Percentiles rank a stretch among this genome's conserved stretches.
phyloP scores from a whole-genome alignment of 2,797 vertebrate genomes.

The Anomalospiza imberbis region DNA sequence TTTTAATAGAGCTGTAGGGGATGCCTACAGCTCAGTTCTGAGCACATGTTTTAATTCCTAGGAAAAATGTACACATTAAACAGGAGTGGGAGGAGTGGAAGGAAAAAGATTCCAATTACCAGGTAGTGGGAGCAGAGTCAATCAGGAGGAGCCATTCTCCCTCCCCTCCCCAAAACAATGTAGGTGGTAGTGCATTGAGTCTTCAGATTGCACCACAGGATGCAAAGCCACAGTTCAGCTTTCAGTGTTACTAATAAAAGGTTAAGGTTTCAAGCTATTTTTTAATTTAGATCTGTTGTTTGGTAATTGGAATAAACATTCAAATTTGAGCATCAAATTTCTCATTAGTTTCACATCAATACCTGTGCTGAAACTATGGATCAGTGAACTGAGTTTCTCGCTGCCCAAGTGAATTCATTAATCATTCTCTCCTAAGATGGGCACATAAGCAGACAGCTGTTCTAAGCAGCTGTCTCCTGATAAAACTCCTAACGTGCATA shows the following conservation, averaged over 20 bases:
- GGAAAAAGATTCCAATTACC: slow-evolving; percentile 14
- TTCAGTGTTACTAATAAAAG: slow-evolving; percentile 67
- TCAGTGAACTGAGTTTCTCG: slow-evolving; percentile 78
- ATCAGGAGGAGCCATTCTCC: slow-evolving; percentile 13
- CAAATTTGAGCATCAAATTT: slow-evolving; percentile 84
- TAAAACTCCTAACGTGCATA: slow-evolving; percentile 28
- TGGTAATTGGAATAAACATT: slow-evolving; percentile 86
- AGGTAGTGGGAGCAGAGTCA: slow-evolving; percentile 17
- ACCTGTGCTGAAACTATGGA: slow-evolving; percentile 80
- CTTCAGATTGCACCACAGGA: neutral
- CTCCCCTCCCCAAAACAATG: slow-evolving; percentile 4
- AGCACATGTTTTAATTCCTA: neutral
- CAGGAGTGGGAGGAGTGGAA: neutral
- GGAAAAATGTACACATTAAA: neutral
- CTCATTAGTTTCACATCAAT: slow-evolving; percentile 87
- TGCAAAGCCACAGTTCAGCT: slow-evolving; percentile 31
- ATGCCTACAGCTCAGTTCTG: slow-evolving; percentile 29
- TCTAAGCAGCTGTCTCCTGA: slow-evolving; percentile 74
- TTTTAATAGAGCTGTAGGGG: slow-evolving; percentile 34
- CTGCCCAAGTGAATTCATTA: slow-evolving; percentile 86
- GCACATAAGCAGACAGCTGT: slow-evolving; percentile 77
- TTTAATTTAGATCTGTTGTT: slow-evolving; percentile 77
- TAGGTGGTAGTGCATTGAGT: neutral
- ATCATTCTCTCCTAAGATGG: slow-evolving; percentile 80
- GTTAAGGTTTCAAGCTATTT: slow-evolving; percentile 72